These are phyloP conservation scores for Propithecus coquereli DNA, from an alignment of 2,113 vertebrate genomes.

Conservation along the genomic window DNA sequence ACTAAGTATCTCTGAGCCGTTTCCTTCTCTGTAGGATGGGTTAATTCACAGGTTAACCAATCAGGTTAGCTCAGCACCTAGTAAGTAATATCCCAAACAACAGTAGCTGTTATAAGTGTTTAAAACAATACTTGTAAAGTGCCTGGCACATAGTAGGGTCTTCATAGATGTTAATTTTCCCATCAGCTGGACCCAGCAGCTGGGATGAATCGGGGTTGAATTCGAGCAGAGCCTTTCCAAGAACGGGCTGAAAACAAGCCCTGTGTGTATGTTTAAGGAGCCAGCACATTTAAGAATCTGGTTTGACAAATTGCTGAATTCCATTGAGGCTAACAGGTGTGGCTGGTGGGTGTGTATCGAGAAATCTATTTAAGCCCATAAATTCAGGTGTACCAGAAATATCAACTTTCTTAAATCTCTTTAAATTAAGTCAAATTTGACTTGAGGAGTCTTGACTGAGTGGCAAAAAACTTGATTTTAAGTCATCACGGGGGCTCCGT, in stretches of 20 bases:
- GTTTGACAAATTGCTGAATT: neutral
- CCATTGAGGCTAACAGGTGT: neutral
- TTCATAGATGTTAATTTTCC: neutral
- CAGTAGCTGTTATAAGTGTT: neutral
- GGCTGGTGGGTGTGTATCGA: neutral
- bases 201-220: neutral
- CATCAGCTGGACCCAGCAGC: neutral
- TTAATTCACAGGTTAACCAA: neutral
- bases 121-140: neutral
- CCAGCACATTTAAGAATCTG: neutral
- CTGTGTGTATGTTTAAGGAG: neutral
- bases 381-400: neutral
- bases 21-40: accelerated
- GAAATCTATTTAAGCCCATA: neutral
- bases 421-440: neutral
- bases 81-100: neutral
- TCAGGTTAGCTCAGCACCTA: neutral
- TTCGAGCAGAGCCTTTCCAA: slow-evolving; percentile 31
- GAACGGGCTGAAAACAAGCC: neutral
- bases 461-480: neutral
- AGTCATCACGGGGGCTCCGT: neutral
- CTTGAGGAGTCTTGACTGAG: neutral
- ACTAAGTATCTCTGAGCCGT: accelerated
- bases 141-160: neutral
- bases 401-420: neutral